These are phyloP conservation scores for Poeciliopsis gracilis DNA, from an alignment of 2,797 vertebrate genomes.

Conservation along the genomic window DNA sequence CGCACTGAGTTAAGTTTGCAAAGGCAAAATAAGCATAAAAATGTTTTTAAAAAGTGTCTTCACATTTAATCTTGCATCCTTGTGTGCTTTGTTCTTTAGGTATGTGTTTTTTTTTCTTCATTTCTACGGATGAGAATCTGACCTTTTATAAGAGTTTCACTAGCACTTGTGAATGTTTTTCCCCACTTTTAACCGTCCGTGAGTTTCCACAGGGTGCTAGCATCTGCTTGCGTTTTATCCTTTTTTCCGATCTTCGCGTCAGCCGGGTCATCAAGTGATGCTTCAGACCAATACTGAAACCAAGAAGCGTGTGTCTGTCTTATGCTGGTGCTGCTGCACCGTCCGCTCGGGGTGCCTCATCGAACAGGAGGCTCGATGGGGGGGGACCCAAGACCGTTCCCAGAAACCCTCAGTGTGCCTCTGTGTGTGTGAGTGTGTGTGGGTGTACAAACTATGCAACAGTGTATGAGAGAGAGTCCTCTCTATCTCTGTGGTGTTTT, in stretches of 20 bases:
- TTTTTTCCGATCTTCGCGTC: conserved; percentile 67
- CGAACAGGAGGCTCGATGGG: conserved; percentile 50
- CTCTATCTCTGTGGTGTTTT: neutral
- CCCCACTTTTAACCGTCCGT: conserved; percentile 56
- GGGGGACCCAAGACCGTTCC: conserved; percentile 72
- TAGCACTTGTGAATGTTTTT: conserved; percentile 35
- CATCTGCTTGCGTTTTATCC: conserved; percentile 30
- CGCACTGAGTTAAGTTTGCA: neutral
- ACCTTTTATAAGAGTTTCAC: conserved; percentile 56
- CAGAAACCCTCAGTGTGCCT: conserved; percentile 67
- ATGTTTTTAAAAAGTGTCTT: neutral
- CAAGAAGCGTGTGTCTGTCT: conserved; percentile 42
- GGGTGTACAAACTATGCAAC: conserved; percentile 44
- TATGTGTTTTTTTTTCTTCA: neutral
- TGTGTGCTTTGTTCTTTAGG: neutral
- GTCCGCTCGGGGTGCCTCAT: conserved; percentile 53
- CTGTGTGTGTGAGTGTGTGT: conserved; percentile 26
- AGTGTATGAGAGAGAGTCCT: conserved; percentile 26
- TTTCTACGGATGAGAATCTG: conserved; percentile 27
- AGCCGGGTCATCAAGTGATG: conserved; percentile 58
- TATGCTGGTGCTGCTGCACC: conserved; percentile 31
- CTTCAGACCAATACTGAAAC: conserved; percentile 75
- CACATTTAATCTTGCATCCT: neutral
- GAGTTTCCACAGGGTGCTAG: conserved; percentile 60
- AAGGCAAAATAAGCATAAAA: neutral